A percentile compares a stretch with the other conserved stretches of the same genome.
These are phyloP conservation scores for Plectropomus leopardus DNA, from an alignment of 2,113 vertebrate genomes.

Conservation along the genomic window DNA sequence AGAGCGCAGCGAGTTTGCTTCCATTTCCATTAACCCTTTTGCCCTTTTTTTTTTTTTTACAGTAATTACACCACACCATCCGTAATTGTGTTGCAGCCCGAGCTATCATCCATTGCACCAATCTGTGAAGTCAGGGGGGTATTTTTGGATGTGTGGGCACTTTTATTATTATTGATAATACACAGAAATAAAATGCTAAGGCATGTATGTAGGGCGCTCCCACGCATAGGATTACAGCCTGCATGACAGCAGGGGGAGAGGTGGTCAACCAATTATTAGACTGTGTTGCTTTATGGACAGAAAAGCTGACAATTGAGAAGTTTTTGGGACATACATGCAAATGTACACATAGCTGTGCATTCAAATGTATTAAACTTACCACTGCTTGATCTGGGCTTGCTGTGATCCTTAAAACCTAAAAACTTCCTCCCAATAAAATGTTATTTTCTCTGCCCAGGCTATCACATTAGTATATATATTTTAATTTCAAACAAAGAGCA, in stretches of 20 bases:
- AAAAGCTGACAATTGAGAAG: slow-evolving; percentile 6
- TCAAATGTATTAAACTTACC: not conserved
- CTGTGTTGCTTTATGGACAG: not conserved
- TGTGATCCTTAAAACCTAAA: not conserved
- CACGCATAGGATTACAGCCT: slow-evolving; percentile 62
- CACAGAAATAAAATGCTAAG: slow-evolving; percentile 27
- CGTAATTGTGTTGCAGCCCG: not conserved
- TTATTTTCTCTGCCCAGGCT: not conserved
- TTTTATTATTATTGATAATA: slow-evolving; percentile 38
- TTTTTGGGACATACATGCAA: not conserved
- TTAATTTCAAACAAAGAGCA: not conserved
- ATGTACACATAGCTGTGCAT: not conserved
- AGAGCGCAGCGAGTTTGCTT: not conserved
- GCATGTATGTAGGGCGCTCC: slow-evolving; percentile 64
- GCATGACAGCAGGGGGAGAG: slow-evolving; percentile 35
- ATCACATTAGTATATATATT: not conserved
- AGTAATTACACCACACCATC: not conserved
- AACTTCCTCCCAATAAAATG: not conserved
- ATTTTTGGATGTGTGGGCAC: slow-evolving; percentile 3
- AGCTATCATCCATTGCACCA: not conserved
- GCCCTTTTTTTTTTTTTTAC: not conserved
- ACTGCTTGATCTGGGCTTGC: not conserved
- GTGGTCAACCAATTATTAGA: slow-evolving; percentile 24
- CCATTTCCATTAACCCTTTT: not conserved
- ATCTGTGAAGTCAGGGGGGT: not conserved